Percentiles rank a stretch among this genome's conserved stretches.
Evolutionary conservation across 23 tunicate genomes (phyloP).

Genomic region (Botrylloides violaceus): DNA sequence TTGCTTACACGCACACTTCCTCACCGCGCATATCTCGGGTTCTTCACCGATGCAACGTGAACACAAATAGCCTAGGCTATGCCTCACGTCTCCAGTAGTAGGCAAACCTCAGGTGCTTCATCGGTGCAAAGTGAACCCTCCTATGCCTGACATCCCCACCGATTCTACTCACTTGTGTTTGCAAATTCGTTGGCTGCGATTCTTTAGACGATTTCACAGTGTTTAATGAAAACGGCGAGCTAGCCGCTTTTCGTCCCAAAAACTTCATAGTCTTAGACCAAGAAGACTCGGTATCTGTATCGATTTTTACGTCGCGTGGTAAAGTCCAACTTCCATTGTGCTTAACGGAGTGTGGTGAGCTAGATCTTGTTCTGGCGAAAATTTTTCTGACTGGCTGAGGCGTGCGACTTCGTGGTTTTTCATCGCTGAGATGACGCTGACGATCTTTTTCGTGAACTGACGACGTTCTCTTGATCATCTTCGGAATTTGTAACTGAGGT

Average conservation of each 20-base stretch:
- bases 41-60: no score
- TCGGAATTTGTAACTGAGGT: background rate
- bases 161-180: no score
- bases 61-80: no score
- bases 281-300: background rate
- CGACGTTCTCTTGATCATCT: background rate
- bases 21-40: no score
- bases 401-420: background rate
- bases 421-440: background rate
- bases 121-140: no score
- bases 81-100: no score
- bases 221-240: background rate
- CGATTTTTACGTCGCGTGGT: background rate
- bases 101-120: no score
- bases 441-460: background rate
- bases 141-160: no score
- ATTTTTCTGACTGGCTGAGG: background rate
- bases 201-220: background rate
- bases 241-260: background rate
- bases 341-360: background rate
- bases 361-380: background rate
- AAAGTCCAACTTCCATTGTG: background rate
- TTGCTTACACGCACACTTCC: no score
- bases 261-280: background rate
- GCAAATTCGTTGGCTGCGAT: background rate